Evolutionary conservation across 2,888 invertebrate genomes (phyloP), one percentile per base, ranked within the genome.

Genomic region (Zootermopsis nevadensis): DNA sequence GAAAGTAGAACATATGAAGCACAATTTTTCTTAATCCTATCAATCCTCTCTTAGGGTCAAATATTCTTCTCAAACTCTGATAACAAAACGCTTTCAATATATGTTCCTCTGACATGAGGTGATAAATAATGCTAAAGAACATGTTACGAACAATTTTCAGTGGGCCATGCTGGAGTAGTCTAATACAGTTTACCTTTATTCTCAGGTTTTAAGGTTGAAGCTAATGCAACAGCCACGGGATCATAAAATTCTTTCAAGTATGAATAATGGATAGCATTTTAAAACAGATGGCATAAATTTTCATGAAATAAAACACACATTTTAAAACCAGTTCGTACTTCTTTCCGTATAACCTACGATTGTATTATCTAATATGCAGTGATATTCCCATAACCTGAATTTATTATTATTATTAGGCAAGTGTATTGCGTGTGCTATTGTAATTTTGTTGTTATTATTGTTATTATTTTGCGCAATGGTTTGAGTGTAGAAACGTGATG

Each of bases 341-440:
- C 7, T 15, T 35, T 74, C 38, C 33, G 35, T 35, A 74, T 74
- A 74, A 74, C 74, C 74, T 74, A n/a, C 35, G 31, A 33, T 33
- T 19, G 55, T 79, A 79, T 79, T 55, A 79, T 79, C 77, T 55
- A 79, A 79, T 35, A 79, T 55, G 77, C 77, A 33, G 77, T 79
- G 77, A 79, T 79, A 55, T 30, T 30, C 19, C 48, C 33, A 33
- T 79, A 79, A 79, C 77, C 77, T 79, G 55, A 77, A 55, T 79
- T 31, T 22, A 33, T 77, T 79, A 79, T 55, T 79, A 30, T 55
- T 79, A 79, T 79, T 77, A 48, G 31, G 31, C 2, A 10, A 60
- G 24, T 79, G 77, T 33, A 79, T 31, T 33, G 77, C 55, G 77
- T 33, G 30, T 77, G 38, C 53, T 27, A 77, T 10, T 77, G 27